Conservation (phyloP, 2,113 vertebrate species). For the Sylvietta virens region DNA sequence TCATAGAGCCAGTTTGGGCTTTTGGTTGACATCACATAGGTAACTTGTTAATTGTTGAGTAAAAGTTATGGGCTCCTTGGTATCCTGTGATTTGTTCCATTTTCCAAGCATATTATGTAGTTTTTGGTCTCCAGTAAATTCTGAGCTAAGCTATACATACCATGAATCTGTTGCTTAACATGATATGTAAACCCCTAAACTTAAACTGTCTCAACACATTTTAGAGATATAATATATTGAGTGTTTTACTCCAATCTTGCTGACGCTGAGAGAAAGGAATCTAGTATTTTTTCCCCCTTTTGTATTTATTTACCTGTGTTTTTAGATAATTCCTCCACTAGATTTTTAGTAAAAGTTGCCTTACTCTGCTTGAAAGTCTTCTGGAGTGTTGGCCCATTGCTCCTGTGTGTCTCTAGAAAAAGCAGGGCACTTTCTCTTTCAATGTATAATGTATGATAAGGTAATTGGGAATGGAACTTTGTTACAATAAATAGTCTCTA, state of each 20-base stretch:
- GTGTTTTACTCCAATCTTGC: neutral
- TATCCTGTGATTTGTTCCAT: neutral
- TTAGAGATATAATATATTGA: neutral
- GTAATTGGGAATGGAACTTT: neutral
- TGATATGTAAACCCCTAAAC: neutral
- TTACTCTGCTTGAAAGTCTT: neutral
- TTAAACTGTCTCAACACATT: neutral
- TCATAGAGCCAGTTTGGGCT: neutral
- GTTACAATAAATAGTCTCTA: neutral
- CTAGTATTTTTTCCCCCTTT: neutral
- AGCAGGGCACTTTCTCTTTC: neutral
- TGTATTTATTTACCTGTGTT: neutral
- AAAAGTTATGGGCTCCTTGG: neutral
- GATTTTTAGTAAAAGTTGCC: neutral
- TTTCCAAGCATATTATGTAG: neutral
- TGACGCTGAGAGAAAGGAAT: neutral
- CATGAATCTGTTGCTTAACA: neutral
- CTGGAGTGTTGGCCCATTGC: neutral
- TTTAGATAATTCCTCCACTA: neutral
- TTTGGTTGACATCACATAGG: neutral
- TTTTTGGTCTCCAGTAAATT: neutral
- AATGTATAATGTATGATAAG: fast-evolving
- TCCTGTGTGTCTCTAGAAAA: neutral
- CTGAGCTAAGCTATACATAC: neutral
- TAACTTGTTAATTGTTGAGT: neutral